Percentiles rank a stretch among this genome's conserved stretches.
These are phyloP conservation scores for Lineus longissimus DNA, from an alignment of 1,140 invertebrate genomes.

Conservation along the genomic window DNA sequence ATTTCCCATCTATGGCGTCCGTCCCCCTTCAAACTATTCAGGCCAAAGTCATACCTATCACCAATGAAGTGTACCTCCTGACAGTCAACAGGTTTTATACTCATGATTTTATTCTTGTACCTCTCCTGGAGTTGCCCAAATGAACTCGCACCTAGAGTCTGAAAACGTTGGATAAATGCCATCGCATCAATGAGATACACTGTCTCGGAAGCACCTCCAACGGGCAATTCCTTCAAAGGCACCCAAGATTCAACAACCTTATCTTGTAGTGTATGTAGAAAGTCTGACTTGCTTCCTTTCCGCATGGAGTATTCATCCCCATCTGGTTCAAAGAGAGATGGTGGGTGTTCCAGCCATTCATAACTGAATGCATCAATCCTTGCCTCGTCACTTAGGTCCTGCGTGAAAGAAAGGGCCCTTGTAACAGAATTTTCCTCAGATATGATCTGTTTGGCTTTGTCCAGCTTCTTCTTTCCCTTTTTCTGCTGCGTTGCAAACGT, in stretches of 20 bases:
- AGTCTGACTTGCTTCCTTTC: not conserved
- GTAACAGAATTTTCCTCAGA: not conserved
- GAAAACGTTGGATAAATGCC: conserved; percentile 2
- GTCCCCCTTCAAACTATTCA: not conserved
- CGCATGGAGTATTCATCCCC: not conserved
- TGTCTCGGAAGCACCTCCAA: not conserved
- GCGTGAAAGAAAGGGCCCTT: not conserved
- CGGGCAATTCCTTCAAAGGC: not conserved
- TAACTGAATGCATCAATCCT: not conserved
- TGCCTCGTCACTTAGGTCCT: not conserved
- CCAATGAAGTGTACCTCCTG: not conserved
- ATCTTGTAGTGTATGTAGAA: not conserved
- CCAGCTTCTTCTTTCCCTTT: too few relatives aligned
- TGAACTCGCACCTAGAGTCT: not conserved
- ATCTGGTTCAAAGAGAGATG: conserved; percentile 2
- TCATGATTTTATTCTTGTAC: not conserved
- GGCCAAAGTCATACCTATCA: conserved; percentile 1
- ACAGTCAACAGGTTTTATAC: not conserved
- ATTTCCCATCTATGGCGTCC: not conserved
- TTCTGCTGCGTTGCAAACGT: not conserved
- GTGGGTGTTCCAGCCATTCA: not conserved
- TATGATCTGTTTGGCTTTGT: too few relatives aligned
- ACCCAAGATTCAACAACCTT: not conserved
- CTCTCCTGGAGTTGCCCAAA: not conserved
- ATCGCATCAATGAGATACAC: conserved; percentile 2